Evolutionary conservation across 2,113 vertebrate species (phyloP), one percentile per base, ranked within the genome.

Genomic region (Cygnus buccinator): DNA sequence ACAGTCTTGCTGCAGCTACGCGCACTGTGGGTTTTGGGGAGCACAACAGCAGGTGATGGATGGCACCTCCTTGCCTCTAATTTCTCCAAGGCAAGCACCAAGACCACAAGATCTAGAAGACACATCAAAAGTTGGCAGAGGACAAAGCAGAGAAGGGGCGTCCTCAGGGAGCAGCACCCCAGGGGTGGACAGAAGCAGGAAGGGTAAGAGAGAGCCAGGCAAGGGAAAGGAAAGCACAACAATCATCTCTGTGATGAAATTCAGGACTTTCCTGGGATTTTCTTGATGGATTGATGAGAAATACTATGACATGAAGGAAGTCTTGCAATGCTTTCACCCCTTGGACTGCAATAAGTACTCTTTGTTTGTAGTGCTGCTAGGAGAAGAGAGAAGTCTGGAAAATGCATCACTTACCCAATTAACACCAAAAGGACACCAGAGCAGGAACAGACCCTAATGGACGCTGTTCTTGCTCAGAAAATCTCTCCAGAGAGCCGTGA

Each of bases 191-290:
- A 84, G 80, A 79, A n/a, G 3, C 3, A 3, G 59, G 46, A 90
- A 94, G 6, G 55, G 9, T 46, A 52, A 31, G 33, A 48, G 58
- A 57, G 48, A 37, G 46, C 65, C 25, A 48, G 80, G 28, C 29
- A 91, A 84, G 21, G 35, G 48, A 73, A 89, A 80, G 78, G 75
- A 94, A 95, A 95, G 39, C 29, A 89, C 70, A 63, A 20, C 25
- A 17, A 79, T 72, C 75, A 48, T 58, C 58, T 62, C 50, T 89
- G 57, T 84, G 85, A 66, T 23, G 96, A 93, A 97, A 96, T 94
- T 80, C 81, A 94, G 81, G 94, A 91, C 3, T 96, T 90, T 37
- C 15, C 41, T 68, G 48, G 71, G 71, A 73, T 55, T 94, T 94
- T 95, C 81, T 89, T 58, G 21, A 2, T 33, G 55, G 55, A 20